These are phyloP conservation scores for Cerastis rubricosa DNA, from an alignment of 2,888 invertebrate genomes.

Conservation along the genomic window DNA sequence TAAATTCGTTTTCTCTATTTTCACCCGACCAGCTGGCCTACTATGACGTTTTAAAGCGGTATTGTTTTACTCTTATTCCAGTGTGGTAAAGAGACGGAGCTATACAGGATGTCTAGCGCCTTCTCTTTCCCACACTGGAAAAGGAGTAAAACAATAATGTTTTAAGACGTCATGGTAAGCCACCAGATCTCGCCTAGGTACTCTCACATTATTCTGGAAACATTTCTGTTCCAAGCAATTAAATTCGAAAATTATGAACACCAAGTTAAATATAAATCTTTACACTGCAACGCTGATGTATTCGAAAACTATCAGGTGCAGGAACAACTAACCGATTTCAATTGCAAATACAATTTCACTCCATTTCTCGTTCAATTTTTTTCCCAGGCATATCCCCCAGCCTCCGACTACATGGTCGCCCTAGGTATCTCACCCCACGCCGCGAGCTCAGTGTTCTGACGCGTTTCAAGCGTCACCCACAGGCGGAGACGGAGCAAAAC, in stretches of 20 bases:
- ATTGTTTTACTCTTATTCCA: too few species aligned
- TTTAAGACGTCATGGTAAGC: too few species aligned
- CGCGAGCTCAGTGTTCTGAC: slow-evolving; percentile 68
- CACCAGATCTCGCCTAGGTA: too few species aligned
- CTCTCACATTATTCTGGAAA: background rate
- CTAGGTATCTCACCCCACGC: slow-evolving; percentile 67
- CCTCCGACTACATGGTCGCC: slow-evolving; percentile 64
- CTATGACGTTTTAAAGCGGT: too few species aligned
- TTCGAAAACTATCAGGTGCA: slow-evolving; percentile 2
- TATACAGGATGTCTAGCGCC: too few species aligned
- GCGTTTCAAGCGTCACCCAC: slow-evolving; percentile 63
- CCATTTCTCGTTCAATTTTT: slow-evolving; percentile 10
- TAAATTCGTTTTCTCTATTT: too few species aligned
- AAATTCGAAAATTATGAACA: background rate
- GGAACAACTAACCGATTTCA: background rate
- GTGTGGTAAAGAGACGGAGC: too few species aligned
- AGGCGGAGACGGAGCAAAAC: slow-evolving; percentile 56
- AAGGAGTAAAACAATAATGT: too few species aligned
- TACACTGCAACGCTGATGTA: background rate
- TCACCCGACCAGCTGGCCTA: too few species aligned
- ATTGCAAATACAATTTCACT: slow-evolving; percentile 8
- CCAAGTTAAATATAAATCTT: background rate
- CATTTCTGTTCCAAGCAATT: background rate
- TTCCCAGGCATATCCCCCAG: slow-evolving; percentile 35
- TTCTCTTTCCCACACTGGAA: too few species aligned